Evolutionary conservation across 2,888 invertebrate genomes (phyloP).

Genomic region (Mythimna albipuncta): DNA sequence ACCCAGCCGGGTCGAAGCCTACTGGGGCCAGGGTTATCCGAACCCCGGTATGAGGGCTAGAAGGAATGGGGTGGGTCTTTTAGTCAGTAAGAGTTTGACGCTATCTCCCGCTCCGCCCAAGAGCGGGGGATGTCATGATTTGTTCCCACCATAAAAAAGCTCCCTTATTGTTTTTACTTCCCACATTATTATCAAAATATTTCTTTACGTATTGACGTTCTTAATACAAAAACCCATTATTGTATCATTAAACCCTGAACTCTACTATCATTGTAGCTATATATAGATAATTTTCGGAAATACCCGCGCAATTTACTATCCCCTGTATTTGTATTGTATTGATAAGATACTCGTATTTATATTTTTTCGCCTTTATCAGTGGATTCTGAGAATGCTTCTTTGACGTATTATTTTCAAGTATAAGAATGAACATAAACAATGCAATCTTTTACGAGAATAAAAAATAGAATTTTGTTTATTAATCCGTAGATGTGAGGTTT

Average conservation of each 20-base stretch:
- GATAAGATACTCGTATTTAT: constrained; percentile 30
- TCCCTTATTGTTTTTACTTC: background rate
- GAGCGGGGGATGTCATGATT: too few species aligned
- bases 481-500: too few species aligned
- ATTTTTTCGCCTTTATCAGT: background rate
- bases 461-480: too few species aligned
- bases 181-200: background rate
- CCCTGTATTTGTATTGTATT: background rate
- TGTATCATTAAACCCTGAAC: constrained; percentile 37
- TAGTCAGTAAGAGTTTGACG: too few species aligned
- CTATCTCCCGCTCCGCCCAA: too few species aligned
- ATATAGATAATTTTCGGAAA: constrained; percentile 20
- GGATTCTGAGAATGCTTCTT: constrained; percentile 11
- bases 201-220: background rate
- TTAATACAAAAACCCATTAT: background rate
- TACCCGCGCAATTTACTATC: constrained; percentile 25
- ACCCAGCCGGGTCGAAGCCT: too few species aligned
- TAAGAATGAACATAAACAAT: background rate
- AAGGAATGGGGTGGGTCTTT: too few species aligned
- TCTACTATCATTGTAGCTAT: constrained; percentile 20
- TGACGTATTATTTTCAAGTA: background rate
- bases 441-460: too few species aligned
- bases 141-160: too few species aligned
- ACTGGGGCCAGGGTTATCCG: too few species aligned
- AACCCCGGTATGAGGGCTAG: too few species aligned